These are phyloP conservation scores for Berghia stephanieae DNA, from an alignment of 1,140 invertebrate genomes.

Conservation along the genomic window DNA sequence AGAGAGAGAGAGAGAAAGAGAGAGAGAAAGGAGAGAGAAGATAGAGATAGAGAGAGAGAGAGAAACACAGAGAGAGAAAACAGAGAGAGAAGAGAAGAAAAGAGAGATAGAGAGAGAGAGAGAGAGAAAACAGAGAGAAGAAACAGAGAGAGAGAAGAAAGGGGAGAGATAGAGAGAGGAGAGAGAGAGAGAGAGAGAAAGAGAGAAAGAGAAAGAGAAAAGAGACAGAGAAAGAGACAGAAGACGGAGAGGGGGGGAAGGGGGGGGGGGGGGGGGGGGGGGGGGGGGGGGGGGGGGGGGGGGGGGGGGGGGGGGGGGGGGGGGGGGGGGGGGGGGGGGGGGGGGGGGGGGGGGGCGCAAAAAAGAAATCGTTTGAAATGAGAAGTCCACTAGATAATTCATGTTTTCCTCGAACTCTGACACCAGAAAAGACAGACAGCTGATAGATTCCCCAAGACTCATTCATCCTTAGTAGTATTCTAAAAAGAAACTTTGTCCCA, in stretches of 20 bases:
- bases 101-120: no score
- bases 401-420: no score
- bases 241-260: not conserved
- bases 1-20: no score
- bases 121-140: no score
- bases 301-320: constrained; percentile 7
- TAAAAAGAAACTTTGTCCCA: not conserved
- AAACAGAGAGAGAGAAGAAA: not conserved
- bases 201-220: not conserved
- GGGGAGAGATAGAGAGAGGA: not conserved
- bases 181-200: not conserved
- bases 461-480: not conserved
- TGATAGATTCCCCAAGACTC: not conserved
- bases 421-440: no score
- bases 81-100: no score
- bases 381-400: no score
- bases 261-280: not conserved
- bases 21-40: no score
- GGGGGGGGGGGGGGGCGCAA: no score
- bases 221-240: not conserved
- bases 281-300: not conserved
- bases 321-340: not conserved
- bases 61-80: no score
- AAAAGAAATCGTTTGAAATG: not conserved
- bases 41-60: no score